A percentile compares a stretch with the other conserved stretches of the same genome.
Evolutionary conservation across 2,888 invertebrate species (phyloP).

Genomic region (Lasioglossum calceatum): DNA sequence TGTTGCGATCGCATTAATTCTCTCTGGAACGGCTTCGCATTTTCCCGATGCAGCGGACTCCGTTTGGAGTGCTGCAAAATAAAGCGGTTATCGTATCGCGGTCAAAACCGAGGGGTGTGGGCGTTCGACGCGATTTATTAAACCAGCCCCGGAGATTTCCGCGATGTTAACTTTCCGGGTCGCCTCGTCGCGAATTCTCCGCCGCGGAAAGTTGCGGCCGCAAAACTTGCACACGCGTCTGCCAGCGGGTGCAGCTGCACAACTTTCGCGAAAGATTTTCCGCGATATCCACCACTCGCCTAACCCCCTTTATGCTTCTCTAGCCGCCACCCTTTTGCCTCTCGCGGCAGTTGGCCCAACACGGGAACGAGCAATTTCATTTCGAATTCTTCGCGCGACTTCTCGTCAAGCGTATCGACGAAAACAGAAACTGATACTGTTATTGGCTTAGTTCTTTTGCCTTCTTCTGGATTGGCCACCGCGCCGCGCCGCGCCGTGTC

Average conservation of each 20-base stretch:
- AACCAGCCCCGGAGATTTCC: constrained; percentile 36
- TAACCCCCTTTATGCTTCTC: neutral
- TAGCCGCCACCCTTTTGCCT: neutral
- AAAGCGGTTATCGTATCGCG: constrained; percentile 24
- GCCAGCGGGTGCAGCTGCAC: constrained; percentile 16
- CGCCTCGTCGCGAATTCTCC: neutral
- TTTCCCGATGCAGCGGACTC: neutral
- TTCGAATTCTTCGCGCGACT: constrained; percentile 6
- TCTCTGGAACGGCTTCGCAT: neutral
- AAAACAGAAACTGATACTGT: neutral
- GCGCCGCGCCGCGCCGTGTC: neutral
- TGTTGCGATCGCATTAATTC: neutral
- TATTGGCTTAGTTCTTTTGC: neutral
- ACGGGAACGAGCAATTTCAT: constrained; percentile 9
- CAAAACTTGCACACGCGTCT: constrained; percentile 43
- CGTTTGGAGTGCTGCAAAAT: neutral
- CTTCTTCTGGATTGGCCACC: neutral
- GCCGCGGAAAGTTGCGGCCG: neutral
- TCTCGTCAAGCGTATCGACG: neutral
- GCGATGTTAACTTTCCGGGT: constrained; percentile 36
- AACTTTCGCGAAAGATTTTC: constrained; percentile 20
- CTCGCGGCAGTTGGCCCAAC: neutral
- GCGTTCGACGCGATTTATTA: neutral
- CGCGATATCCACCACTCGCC: neutral
- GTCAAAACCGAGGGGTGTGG: neutral